Base-by-base conservation (phyloP, 2,797 vertebrate species). In the Choloepus didactylus region DNA sequence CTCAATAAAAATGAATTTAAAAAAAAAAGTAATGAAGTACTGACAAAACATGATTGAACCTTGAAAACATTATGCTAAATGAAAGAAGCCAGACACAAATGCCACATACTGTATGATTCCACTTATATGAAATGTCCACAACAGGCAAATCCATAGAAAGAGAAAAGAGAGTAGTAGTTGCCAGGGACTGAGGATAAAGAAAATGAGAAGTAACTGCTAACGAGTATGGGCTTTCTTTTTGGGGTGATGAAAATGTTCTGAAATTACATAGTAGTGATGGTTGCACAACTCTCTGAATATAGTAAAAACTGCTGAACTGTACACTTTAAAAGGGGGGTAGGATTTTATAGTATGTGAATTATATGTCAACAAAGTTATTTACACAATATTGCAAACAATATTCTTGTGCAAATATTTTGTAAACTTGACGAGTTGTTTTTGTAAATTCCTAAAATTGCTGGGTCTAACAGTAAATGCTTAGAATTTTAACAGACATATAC, bases 281-380 rank as follows among this genome's bases (percentile, higher is more conserved):
- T 8, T 62, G 38, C 18, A 81, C 9, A 62, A 62, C 21, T 77
- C 46, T 70, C 23, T 83, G 23, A 54, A 67, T n/a, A 38, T 18
- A 73, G 10, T 27, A 72, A 90, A 92, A 82, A 12, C 31, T 27
- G 64, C 1, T 6, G 49, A 93, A 51, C 9, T 44, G 3, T 27
- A 49, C 0, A 56, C 9, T 81, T 70, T 27, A 41, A 77, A 79
- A 73, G 10, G 9, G 23, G 87, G 35, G 35, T 35, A 35, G 14
- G 73, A 80, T 69, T 84, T 90, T 49, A 84, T 59, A 46, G 59
- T 11, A 82, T 18, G 25, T 29, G 54, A 81, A 70, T 75, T 75
- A 81, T 16, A 81, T 60, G n/a, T 87, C n/a, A 67, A 21, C 70
- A 64, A 86, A 59, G 6, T 89, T 81, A 91, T 23, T 92, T 92